Evolutionary conservation across 2,888 invertebrate genomes (phyloP), one percentile per base, ranked within the genome.

Genomic region (Plebejus melissa): DNA sequence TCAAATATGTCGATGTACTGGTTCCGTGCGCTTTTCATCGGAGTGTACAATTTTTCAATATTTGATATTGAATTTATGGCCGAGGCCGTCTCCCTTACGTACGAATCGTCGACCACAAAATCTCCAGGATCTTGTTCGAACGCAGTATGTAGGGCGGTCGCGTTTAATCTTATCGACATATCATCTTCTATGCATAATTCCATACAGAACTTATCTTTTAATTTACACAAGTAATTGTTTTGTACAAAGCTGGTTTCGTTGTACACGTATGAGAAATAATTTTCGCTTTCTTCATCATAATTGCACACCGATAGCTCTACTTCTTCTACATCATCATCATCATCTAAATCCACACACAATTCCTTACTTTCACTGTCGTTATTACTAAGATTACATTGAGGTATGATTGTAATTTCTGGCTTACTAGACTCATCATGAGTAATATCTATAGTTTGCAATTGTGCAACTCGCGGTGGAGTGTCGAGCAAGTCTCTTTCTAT

Each of bases 401-500:
- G 11, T 13, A 41, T 76, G n/a, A 69, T 58, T 46, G 16, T 69
- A 13, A 76, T 54, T 60, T 65, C 58, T n/a, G 5, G 9, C 36
- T 46, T 46, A 46, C 16, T 71, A 36, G 65, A 65, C 41, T 71
- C 71, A 58, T n/a, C 57, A 22, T 16, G 41, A 0, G 60, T 46
- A 41, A 58, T 58, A 22, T 57, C 76, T n/a, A 76, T 75, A 41
- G 76, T 77, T 11, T 75, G 77, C 38, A 79, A 77, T 57, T 80
- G 79, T 69, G 77, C 69, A 13, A 50, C 76, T n/a, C 76, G 76
- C 71, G 80, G 84, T 5, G 89, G 85, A 2, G 86, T 82, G 80
- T 89, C 90, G 5, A 91, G 84, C 76, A 94, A 85, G 80, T 93
- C 94, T 38, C 90, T 82, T 82, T 94, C 94, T 41, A 94, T 90